Conservation (phyloP, 2,797 vertebrate species). For the Rhinatrema bivittatum region DNA sequence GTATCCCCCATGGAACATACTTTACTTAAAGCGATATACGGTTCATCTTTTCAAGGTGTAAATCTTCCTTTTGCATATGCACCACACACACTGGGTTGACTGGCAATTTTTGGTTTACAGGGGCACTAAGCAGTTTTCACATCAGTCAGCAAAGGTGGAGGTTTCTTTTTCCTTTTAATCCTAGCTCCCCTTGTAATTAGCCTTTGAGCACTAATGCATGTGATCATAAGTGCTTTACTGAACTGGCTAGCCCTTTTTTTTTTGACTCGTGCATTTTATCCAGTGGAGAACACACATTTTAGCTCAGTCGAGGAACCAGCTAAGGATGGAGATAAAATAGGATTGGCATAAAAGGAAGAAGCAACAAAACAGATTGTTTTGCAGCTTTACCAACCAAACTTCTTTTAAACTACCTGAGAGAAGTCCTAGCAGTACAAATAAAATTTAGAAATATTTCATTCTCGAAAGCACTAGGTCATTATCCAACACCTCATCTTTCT, state of each 20-base stretch:
- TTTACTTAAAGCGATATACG: constrained; percentile 31
- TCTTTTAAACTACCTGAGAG: too few relatives aligned
- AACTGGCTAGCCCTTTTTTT: too few relatives aligned
- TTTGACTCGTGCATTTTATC: too few relatives aligned
- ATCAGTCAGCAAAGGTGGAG: background rate
- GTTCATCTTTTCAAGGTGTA: constrained; percentile 45
- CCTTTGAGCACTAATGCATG: constrained; percentile 10
- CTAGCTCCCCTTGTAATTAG: constrained; percentile 1
- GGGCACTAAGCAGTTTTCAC: constrained; percentile 22
- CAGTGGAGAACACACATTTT: constrained; percentile 20
- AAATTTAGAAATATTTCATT: too few relatives aligned
- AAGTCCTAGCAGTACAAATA: too few relatives aligned
- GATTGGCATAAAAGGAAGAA: constrained; percentile 11
- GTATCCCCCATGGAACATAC: constrained; percentile 79
- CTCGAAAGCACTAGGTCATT: too few relatives aligned
- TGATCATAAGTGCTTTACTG: too few relatives aligned
- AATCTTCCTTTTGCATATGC: constrained; percentile 31
- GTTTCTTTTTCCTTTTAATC: constrained; percentile 7
- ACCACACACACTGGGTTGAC: constrained; percentile 16
- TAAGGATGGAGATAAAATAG: constrained; percentile 7
- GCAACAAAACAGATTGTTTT: background rate
- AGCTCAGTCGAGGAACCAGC: constrained; percentile 24
- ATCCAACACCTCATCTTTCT: too few relatives aligned
- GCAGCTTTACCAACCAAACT: too few relatives aligned
- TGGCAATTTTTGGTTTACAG: constrained; percentile 11